phyloP scores from a whole-genome alignment of 2,888 invertebrate species.

The Nymphalis urticae region DNA sequence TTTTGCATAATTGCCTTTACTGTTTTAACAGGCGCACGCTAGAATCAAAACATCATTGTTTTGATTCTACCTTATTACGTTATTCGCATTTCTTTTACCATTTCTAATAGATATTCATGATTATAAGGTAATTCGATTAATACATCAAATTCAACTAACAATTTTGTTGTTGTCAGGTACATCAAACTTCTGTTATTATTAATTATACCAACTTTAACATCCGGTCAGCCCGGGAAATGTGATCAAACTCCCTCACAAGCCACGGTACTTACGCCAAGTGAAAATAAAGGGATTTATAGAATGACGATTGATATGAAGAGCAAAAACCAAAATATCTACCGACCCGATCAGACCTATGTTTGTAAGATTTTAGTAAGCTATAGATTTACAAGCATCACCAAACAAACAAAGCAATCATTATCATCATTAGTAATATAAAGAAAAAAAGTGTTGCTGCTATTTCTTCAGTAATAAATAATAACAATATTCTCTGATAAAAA shows the following conservation, averaged over 20 bases:
- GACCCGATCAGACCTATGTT: conserved; percentile 69
- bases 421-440: too few species aligned
- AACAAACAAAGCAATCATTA: too few species aligned
- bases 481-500: too few species aligned
- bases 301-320: conserved; percentile 55
- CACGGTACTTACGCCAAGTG: conserved; percentile 50
- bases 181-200: conserved; percentile 42
- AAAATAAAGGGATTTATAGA: conserved; percentile 55
- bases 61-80: too few species aligned
- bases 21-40: conserved; percentile 29
- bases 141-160: too few species aligned
- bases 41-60: too few species aligned
- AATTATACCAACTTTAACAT: conserved; percentile 27
- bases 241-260: conserved; percentile 64
- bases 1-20: conserved; percentile 11
- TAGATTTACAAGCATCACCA: neutral
- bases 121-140: too few species aligned
- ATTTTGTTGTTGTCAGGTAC: conserved; percentile 48
- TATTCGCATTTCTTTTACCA: neutral
- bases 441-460: too few species aligned
- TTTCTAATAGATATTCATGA: neutral
- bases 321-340: conserved; percentile 48
- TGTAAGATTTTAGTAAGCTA: conserved; percentile 51
- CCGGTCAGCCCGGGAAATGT: conserved; percentile 55
- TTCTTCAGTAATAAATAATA: too few species aligned